Percentiles rank a stretch among this genome's conserved stretches.
Conservation (phyloP, 2,113 vertebrate species). For the Penelope pileata region DNA sequence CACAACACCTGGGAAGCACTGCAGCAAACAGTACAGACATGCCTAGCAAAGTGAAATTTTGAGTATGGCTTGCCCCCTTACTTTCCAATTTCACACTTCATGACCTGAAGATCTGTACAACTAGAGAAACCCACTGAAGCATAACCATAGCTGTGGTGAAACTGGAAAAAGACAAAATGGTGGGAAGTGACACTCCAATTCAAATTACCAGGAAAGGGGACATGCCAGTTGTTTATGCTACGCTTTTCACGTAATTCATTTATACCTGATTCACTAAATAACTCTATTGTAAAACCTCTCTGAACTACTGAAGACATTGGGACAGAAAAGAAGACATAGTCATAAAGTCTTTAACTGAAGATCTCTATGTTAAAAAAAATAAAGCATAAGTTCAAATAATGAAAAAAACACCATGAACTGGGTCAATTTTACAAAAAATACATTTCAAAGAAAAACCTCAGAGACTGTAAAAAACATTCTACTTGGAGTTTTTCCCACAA, state of each 20-base stretch:
- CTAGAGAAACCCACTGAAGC: not conserved
- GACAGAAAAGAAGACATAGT: too few relatives aligned
- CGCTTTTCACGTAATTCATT: not conserved
- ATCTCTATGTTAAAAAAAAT: not conserved
- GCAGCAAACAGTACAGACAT: rapidly evolving
- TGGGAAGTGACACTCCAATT: rapidly evolving
- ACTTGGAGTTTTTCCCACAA: not conserved
- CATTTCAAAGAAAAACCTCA: not conserved
- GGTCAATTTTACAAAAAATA: not conserved
- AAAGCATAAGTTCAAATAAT: not conserved
- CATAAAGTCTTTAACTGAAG: not conserved
- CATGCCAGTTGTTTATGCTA: not conserved
- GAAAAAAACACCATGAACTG: rapidly evolving
- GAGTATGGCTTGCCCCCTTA: not conserved
- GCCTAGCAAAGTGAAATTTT: not conserved
- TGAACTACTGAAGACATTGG: not conserved
- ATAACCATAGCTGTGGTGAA: not conserved
- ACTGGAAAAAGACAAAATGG: rapidly evolving
- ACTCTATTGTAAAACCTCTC: not conserved
- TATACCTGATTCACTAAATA: not conserved
- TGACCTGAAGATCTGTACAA: not conserved
- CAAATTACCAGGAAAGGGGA: not conserved
- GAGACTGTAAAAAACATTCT: not conserved
- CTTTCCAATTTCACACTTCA: not conserved
- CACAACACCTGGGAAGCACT: not conserved